Evolutionary conservation across 2,797 vertebrate species (phyloP), one percentile per base, ranked within the genome.

Genomic region (Amblyraja radiata): DNA sequence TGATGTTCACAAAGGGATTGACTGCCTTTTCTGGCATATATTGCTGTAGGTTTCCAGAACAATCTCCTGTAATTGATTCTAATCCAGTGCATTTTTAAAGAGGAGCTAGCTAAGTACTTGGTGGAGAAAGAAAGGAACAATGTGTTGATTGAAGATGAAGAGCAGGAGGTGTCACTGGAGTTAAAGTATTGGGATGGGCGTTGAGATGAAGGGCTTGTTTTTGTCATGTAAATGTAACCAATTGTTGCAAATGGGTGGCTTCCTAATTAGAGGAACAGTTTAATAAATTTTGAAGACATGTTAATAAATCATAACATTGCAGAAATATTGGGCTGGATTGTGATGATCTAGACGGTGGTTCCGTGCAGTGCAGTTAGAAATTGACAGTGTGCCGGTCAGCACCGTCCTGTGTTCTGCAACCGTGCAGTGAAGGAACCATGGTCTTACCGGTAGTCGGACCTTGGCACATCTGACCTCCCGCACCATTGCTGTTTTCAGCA

Each of bases 11-110:
- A 58, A 58, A 76, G 32, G 23, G 25, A 92, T 76, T 74, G 73
- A 76, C 13, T 13, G 25, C 73, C 39, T 68, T 7, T 16, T 36
- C 68, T 92, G 90, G n/a, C 90, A 92, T 76, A 74, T 92, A 46
- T 54, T 92, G 46, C 39, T 74, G 2, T 11, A 76, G 73, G 39
- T 54, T 92, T 92, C 25, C 36, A 76, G 68, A 76, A 54, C 23
- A 76, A 92, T 54, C 46, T 8, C 14, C 71, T 76, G 71, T 46
- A 76, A 92, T 76, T 92, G 71, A 76, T 92, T 92, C 11, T 90
- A 46, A 76, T 76, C 46, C 9, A 23, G 23, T 28, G 25, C 14
- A 39, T 92, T 28, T 76, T 76, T 28, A 76, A 92, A 32, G 6
- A 32, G n/a, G 16, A 88, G 61, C n/a, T 68, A 36, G n/a, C 32